Base-by-base conservation (phyloP, 1,140 invertebrate species). In the Helicoverpa zea region DNA sequence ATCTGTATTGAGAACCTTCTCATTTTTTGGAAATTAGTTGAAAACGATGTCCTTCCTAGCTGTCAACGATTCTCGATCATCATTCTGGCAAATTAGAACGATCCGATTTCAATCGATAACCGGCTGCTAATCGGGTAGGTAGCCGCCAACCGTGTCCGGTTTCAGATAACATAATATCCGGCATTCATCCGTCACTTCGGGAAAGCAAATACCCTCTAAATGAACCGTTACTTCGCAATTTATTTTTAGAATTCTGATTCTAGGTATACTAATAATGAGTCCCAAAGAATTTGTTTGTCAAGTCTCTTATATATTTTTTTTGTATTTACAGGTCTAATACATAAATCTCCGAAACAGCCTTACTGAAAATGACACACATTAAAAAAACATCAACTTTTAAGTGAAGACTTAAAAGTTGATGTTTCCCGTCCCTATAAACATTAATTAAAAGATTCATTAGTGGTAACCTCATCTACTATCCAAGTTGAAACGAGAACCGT, bases 91-190 rank as follows among this genome's bases (percentile, higher is more conserved):
- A 30, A 23, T 63, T 63, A 63, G 23, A n/a, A 16, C 18, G 63
- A 63, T 61, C 35, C 16, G 43, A 49, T 49, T 43, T 64, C 29
- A 43, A 54, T 52, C 23, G 59, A 77, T 64, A 54, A 52, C 29
- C 13, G 14, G 47, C 29, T 52, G 61, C 18, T 79, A 79, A 79
- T 68, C 63, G 64, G 29, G 77, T 59, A 12, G n/a, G 64, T 16
- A 70, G 43, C 64, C 23, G 63, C 9, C 75, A 64, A 14, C 61
- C 63, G 35, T 49, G 49, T 79, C 77, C 64, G 77, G 77, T 51
- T 3, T 23, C 12, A 79, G 77, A 79, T 79, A 79, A 79, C 77
- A 66, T 61, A 70, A 79, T 79, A 79, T 79, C 77, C 77, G 63
- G 43, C 13, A 13, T 10, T 11, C 30, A 70, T 70, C 77, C 35